These are phyloP conservation scores for Heliconius hewitsoni DNA, from an alignment of 1,140 invertebrate genomes.

Conservation along the genomic window DNA sequence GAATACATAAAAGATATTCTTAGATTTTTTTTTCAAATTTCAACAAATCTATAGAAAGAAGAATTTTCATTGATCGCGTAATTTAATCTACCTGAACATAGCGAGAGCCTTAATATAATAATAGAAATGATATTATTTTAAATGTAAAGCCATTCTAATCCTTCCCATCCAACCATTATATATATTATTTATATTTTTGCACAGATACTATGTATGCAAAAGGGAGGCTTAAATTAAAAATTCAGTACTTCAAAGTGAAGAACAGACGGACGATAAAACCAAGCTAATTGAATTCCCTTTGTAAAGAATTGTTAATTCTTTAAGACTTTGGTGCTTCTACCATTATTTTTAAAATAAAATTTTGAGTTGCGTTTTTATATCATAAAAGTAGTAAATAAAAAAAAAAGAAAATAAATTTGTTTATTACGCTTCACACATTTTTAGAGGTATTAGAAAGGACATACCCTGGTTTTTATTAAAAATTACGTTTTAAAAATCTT, in stretches of 20 bases:
- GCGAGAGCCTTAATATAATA: not conserved
- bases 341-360: not conserved
- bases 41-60: not conserved
- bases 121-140: constrained; percentile 7
- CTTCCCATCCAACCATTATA: not conserved
- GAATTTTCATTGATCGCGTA: not conserved
- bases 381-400: no score
- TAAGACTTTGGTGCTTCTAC: not conserved
- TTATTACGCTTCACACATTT: no score
- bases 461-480: no score
- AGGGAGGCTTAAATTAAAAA: constrained; percentile 20
- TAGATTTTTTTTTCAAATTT: not conserved
- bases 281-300: constrained; percentile 26
- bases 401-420: no score
- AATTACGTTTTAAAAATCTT: no score
- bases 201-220: constrained; percentile 12
- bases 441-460: no score
- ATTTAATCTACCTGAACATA: constrained; percentile 1
- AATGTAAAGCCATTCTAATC: constrained; percentile 1
- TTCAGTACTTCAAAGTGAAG: constrained; percentile 25
- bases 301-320: constrained; percentile 26
- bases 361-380: not conserved
- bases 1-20: not conserved
- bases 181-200: not conserved
- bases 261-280: constrained; percentile 25